phyloP scores from a whole-genome alignment of 2,888 invertebrate species.

The Quadroppia sp. region DNA sequence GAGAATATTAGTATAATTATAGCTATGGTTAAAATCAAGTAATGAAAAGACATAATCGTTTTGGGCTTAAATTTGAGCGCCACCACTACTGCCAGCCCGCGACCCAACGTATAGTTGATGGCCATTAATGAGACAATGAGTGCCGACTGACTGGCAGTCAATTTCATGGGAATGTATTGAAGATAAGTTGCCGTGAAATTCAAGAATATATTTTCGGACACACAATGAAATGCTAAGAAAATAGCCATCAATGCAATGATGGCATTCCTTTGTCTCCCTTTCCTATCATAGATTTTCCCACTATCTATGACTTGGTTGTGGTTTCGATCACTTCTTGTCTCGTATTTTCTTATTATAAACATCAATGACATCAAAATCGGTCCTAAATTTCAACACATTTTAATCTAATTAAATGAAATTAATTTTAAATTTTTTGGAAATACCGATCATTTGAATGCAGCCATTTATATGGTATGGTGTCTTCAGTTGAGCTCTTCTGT shows the following conservation, averaged over 20 bases:
- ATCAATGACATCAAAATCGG: slow-evolving; percentile 13
- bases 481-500: background rate
- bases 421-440: background rate
- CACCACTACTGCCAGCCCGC: slow-evolving; percentile 13
- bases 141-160: slow-evolving; percentile 12
- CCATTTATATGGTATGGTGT: background rate
- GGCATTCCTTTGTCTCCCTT: background rate
- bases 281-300: background rate
- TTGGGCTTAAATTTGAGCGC: slow-evolving; percentile 18
- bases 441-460: slow-evolving; percentile 13
- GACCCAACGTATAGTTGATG: slow-evolving; percentile 18
- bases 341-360: background rate
- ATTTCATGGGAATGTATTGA: slow-evolving; percentile 18
- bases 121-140: background rate
- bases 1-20: background rate
- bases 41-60: slow-evolving; percentile 19
- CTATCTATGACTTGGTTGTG: no score
- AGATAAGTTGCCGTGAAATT: slow-evolving; percentile 23
- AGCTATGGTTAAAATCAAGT: background rate
- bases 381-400: background rate
- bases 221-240: background rate
- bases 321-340: background rate
- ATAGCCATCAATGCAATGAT: background rate
- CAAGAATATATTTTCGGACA: slow-evolving; percentile 20
- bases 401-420: no score